Conservation (phyloP, 2,888 invertebrate genomes). For the Gastracanthus pulcherrimus region DNA sequence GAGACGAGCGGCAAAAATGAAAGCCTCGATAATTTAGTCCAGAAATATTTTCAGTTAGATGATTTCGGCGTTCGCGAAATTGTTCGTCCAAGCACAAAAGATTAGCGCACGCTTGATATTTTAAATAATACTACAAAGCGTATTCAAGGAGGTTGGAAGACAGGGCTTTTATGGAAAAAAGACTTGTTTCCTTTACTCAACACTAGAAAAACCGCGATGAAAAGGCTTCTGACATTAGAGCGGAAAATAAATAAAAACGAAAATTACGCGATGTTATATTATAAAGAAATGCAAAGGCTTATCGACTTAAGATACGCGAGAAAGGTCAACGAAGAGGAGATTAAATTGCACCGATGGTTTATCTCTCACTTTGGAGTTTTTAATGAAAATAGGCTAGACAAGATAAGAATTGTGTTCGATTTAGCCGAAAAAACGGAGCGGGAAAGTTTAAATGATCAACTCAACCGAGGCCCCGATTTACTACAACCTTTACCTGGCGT, state of each 20-base stretch:
- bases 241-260: slow-evolving; percentile 9
- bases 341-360: background rate
- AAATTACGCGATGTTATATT: background rate
- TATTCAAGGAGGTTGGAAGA: background rate
- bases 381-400: slow-evolving; percentile 24
- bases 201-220: background rate
- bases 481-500: slow-evolving; percentile 43
- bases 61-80: background rate
- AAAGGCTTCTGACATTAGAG: background rate
- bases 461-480: slow-evolving; percentile 32
- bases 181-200: background rate
- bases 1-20: too few species aligned
- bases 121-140: background rate
- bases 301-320: slow-evolving; percentile 26
- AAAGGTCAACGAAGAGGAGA: too few species aligned
- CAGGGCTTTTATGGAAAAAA: background rate
- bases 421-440: slow-evolving; percentile 23
- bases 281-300: slow-evolving; percentile 50
- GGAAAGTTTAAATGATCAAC: slow-evolving; percentile 28
- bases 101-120: background rate
- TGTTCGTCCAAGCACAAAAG: background rate
- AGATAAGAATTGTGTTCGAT: slow-evolving; percentile 43
- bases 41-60: background rate
- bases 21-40: background rate
- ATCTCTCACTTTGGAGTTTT: slow-evolving; percentile 29